Evolutionary conservation across 2,888 invertebrate genomes (phyloP).

Genomic region (Leptinotarsa juncta): DNA sequence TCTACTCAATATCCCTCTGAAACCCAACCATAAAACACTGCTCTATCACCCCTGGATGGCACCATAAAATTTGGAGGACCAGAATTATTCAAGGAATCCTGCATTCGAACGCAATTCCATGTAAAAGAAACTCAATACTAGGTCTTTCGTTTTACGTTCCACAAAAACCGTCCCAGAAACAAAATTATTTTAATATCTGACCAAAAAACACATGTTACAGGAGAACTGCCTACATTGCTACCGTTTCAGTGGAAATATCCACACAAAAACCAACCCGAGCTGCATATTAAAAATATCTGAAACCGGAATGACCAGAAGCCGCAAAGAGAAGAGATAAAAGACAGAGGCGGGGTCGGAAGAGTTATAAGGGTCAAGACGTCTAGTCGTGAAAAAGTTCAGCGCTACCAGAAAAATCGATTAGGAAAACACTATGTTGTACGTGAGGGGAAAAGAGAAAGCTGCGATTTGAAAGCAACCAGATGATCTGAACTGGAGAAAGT

Average conservation of each 20-base stretch:
- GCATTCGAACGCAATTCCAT: slow-evolving; percentile 24
- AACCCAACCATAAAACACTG: too few relatives aligned
- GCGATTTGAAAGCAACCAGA: background rate
- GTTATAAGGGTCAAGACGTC: background rate
- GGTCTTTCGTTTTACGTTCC: slow-evolving; percentile 25
- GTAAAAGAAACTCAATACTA: slow-evolving; percentile 28
- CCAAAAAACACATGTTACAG: slow-evolving; percentile 45
- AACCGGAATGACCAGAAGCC: slow-evolving; percentile 38
- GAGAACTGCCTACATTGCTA: slow-evolving; percentile 39
- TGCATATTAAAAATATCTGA: slow-evolving; percentile 43
- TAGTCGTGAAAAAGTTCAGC: background rate
- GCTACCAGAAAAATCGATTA: background rate
- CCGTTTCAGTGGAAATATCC: slow-evolving; percentile 37
- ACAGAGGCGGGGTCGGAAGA: slow-evolving; percentile 4
- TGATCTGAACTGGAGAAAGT: background rate
- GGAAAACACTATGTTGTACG: background rate
- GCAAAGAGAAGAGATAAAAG: slow-evolving; percentile 15
- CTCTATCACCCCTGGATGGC: too few relatives aligned
- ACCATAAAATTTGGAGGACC: slow-evolving; percentile 4
- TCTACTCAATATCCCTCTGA: too few relatives aligned
- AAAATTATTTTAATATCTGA: slow-evolving; percentile 49
- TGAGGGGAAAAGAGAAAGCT: background rate
- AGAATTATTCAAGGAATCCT: slow-evolving; percentile 34
- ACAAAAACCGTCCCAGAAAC: slow-evolving; percentile 39
- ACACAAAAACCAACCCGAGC: slow-evolving; percentile 38